Base-by-base conservation (phyloP, 2,797 vertebrate genomes). In the Octomys mimax region DNA sequence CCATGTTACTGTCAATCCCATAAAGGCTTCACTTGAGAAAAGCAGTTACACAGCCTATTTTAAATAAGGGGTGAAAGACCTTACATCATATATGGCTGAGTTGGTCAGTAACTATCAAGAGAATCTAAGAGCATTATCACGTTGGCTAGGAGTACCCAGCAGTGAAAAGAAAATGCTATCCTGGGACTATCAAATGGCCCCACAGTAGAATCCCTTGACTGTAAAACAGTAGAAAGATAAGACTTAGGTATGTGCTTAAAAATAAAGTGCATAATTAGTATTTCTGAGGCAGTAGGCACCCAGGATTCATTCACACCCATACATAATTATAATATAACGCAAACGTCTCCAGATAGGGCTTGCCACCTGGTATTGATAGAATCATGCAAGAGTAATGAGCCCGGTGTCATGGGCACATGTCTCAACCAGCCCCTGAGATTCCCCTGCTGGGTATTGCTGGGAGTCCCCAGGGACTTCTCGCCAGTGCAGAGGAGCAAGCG, bases 261-360 rank as follows among this genome's bases (percentile, higher is more conserved):
- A 86, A 66, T 3, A 8, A 59, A 46, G 6, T 18, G 0, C 42
- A 26, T 54, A 18, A 71, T 89, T 59, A 81, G 64, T 80, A 82
- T 33, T 70, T 64, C 16, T 49, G 31, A 73, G 49, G 28, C 57
- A 57, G 36, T 80, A 42, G 11, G 26, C 18, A 39, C 22, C 66
- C 42, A 24, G 36, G 79, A 68, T 82, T 61, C 19, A 4, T 73
- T 81, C 68, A 82, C 66, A 42, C 52, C 46, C 52, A 11, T 22
- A 9, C 9, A 7, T 80, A 96, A 91, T 92, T 59, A 88, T 8
- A 70, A 66, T 18, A 82, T n/a, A 73, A 52, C 26, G 49, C 54
- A 70, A 86, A 79, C 91, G 64, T 91, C 79, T 96, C 64, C 73
- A 81, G 46, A 61, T 59, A 91, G 96, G 57, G 64, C n/a, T 70